Evolutionary conservation across 2,113 vertebrate genomes (phyloP).

Genomic region (Caracal caracal): DNA sequence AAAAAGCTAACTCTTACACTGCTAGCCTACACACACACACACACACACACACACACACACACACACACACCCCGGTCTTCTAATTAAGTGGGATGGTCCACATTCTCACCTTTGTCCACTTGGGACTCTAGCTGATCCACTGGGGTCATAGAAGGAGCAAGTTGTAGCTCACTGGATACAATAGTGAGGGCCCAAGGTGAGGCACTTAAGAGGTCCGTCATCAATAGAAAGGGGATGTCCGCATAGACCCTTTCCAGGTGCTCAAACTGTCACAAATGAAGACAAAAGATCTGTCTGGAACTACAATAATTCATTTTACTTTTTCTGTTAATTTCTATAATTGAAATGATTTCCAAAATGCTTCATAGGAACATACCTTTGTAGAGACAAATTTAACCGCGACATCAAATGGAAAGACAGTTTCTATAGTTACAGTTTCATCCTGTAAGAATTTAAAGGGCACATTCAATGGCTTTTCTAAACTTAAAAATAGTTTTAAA

Average conservation of each 20-base stretch:
- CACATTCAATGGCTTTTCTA: not conserved
- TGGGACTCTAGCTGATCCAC: conserved; percentile 92
- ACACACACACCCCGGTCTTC: not conserved
- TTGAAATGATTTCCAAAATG: not conserved
- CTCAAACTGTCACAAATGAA: conserved; percentile 89
- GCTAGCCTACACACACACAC: not conserved
- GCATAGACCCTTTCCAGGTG: conserved; percentile 92
- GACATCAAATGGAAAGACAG: conserved; percentile 97
- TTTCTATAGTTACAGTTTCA: conserved; percentile 96
- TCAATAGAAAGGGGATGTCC: conserved; percentile 95
- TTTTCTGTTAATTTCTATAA: not conserved
- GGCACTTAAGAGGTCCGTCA: conserved; percentile 93
- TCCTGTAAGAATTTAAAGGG: conserved; percentile 86
- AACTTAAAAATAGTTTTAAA: not conserved
- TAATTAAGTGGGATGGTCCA: not conserved
- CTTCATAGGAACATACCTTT: conserved; percentile 88
- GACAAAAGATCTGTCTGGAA: conserved; percentile 38
- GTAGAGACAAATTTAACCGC: conserved; percentile 94
- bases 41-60: not conserved
- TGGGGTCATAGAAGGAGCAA: conserved; percentile 88
- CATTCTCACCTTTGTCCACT: conserved; percentile 89
- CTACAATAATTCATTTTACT: not conserved
- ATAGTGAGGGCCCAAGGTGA: conserved; percentile 96
- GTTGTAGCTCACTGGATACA: conserved; percentile 90
- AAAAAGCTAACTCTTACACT: not conserved